Evolutionary conservation across 2,888 invertebrate genomes (phyloP), one percentile per base, ranked within the genome.

Genomic region (Neelides folsomi): DNA sequence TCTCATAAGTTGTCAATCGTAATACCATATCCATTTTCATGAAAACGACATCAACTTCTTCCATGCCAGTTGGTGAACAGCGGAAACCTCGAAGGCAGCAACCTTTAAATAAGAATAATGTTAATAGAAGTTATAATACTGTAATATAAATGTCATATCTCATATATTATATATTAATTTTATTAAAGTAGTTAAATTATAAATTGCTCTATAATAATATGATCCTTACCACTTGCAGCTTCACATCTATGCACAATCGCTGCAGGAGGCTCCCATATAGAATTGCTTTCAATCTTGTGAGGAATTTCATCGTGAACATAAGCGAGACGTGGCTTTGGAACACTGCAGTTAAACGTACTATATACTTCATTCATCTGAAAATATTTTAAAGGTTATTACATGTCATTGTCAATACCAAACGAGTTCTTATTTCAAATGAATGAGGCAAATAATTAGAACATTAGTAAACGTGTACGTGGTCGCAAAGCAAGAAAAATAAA

Each of bases 191-290:
- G n/a, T n/a, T n/a, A n/a, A n/a, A n/a, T n/a, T n/a, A n/a, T n/a
- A n/a, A n/a, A n/a, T n/a, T n/a, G 9, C 10, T 9, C 7, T 27
- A 27, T 3, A 7, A 43, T 16, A 43, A 43, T 3, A 18, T 16
- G 13, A 16, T 18, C 6, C 49, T 55, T 46, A 59, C 58, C 55
- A 44, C 44, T 36, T 8, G 51, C 27, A 13, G 20, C 9, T n/a
- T 56, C 55, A 37, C 59, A 59, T 13, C 59, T 52, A 16, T 54
- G 49, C 1, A 59, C 10, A 34, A 57, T 50, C 1, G 51, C 48
- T 2, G 49, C 55, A 2, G 43, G 10, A 2, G 55, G 49, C 4
- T 16, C 2, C 57, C 55, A 54, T 3, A n/a, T 18, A 7, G 18
- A 39, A 39, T 49, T 45, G 1, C 12, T 36, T 35, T n/a, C 36